These are phyloP conservation scores for Gallinago nigripennis DNA, from an alignment of 2,797 vertebrate species.

Conservation along the genomic window DNA sequence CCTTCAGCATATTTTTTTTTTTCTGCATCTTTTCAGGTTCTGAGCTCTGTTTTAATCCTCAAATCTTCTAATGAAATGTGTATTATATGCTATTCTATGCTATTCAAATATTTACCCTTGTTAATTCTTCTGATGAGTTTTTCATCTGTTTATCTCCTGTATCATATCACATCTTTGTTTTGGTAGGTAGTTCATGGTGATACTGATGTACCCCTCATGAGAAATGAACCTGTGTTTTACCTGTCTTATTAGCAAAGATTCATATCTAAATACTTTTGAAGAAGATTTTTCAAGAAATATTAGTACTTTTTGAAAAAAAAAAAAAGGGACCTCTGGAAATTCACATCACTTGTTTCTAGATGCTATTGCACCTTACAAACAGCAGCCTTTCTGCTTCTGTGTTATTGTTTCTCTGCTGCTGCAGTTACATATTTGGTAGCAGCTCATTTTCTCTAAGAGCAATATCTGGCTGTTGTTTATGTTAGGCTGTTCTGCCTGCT, in stretches of 20 bases:
- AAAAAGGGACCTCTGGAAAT: neutral
- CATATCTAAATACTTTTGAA: neutral
- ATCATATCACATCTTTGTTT: neutral
- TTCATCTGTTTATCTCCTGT: neutral
- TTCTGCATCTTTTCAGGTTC: neutral
- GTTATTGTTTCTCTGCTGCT: neutral
- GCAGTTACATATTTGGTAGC: neutral
- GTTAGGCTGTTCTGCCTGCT: neutral
- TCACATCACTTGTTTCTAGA: neutral
- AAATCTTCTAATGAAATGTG: neutral
- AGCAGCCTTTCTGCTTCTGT: neutral
- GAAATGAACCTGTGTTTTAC: neutral
- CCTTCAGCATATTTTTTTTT: neutral
- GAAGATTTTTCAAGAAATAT: neutral
- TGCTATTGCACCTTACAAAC: neutral
- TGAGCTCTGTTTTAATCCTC: neutral
- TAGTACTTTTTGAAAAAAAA: neutral
- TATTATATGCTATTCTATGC: neutral
- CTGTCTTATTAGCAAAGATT: neutral
- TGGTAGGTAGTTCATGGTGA: neutral
- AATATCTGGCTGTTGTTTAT: neutral
- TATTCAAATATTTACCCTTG: neutral
- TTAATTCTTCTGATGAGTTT: neutral
- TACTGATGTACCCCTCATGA: neutral
- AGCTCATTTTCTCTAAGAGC: neutral